Base-by-base conservation (phyloP, 2,888 invertebrate genomes). In the Volucella zonaria region DNA sequence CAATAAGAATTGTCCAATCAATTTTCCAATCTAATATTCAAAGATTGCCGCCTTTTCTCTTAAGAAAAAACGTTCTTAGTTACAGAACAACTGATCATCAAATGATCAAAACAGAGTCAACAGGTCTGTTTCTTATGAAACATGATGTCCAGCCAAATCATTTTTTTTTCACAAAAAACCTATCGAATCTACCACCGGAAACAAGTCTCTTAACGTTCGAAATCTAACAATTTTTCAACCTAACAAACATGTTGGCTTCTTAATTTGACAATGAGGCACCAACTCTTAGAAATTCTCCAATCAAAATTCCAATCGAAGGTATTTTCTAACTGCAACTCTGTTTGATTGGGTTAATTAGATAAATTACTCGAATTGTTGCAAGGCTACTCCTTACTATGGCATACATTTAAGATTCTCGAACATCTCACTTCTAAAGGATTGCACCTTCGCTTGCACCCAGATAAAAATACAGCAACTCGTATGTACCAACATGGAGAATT, bases 371-470 rank as follows among this genome's bases (percentile, higher is more conserved):
- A 14, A 83, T 83, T 83, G 74, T 52, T 83, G 61, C 64, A 74
- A 78, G 38, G 43, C 67, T 68, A 52, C 67, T 43, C 23, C 70
- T 45, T 70, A 74, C 45, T 74, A 62, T 74, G 82, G 73, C 79
- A 74, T 70, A 66, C 58, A 83, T 83, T 83, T 64, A 40, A 70
- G 64, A 79, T 79, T 66, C 68, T 79, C 66, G 47, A 70, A 59
- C 74, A 83, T 83, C 82, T 78, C 82, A 83, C 82, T 83, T 83
- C 82, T 79, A 83, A 79, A 74, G 79, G 70, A 61, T 71, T 75
- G 82, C 82, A 82, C 78, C 78, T 74, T 82, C 64, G 38, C 61
- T 73, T 73, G 67, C 71, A 67, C 73, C 51, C 71, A 74, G 31
- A 23, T 45, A 67, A 45, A 64, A 74, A 73, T 73, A 77, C 54